These are phyloP conservation scores for Xestia ashworthii DNA, from an alignment of 2,888 invertebrate genomes.

Conservation along the genomic window DNA sequence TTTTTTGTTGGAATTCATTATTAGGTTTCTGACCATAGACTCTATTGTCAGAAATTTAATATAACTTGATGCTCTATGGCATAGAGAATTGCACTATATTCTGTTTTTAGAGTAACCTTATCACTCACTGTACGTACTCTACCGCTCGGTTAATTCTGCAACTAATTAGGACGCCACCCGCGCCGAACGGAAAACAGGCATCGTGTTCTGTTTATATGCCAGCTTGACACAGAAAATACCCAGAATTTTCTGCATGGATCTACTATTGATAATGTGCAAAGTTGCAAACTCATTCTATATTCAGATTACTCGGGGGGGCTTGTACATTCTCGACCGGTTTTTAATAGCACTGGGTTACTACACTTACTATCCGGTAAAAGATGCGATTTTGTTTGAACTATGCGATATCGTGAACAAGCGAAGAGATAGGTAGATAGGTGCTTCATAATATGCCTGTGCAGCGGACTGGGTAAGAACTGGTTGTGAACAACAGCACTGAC, in stretches of 20 bases:
- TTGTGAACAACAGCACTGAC: neutral
- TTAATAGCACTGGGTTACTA: neutral
- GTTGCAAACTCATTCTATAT: slow-evolving; percentile 9
- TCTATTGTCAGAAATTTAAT: no score
- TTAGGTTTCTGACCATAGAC: neutral
- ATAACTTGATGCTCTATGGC: no score
- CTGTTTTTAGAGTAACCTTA: slow-evolving; percentile 31
- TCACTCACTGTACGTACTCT: slow-evolving; percentile 19
- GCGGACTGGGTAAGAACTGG: neutral
- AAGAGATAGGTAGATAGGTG: neutral
- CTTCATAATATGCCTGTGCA: neutral
- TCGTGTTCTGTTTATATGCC: slow-evolving; percentile 21
- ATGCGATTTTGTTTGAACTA: neutral
- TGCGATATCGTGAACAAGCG: neutral
- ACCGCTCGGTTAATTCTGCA: slow-evolving; percentile 22
- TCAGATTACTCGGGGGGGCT: slow-evolving; percentile 3
- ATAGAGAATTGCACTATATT: slow-evolving; percentile 7
- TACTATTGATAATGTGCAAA: neutral
- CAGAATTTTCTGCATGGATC: neutral
- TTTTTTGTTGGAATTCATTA: slow-evolving; percentile 17
- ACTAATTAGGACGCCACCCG: slow-evolving; percentile 28
- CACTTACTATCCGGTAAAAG: neutral
- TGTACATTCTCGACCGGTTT: neutral
- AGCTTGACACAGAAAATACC: slow-evolving; percentile 2
- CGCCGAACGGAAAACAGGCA: slow-evolving; percentile 18